A percentile compares a stretch with the other conserved stretches of the same genome.
Evolutionary conservation across 2,888 invertebrate genomes (phyloP).

Genomic region (Nemotelus nigrinus): DNA sequence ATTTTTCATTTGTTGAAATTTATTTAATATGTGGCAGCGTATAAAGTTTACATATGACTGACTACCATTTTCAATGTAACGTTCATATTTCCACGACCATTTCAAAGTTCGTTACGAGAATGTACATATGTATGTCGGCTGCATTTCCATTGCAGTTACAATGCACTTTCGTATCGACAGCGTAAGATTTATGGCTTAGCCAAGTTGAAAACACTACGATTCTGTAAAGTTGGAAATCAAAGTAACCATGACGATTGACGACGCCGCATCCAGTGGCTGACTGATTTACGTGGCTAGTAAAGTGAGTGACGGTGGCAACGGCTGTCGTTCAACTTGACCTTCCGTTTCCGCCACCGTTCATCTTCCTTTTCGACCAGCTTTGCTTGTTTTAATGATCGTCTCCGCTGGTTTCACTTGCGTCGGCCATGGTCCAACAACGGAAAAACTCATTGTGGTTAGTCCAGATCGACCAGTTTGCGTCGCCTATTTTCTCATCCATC

Average conservation of each 20-base stretch:
- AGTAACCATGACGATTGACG: conserved; percentile 3
- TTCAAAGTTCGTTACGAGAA: no score
- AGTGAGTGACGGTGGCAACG: conserved; percentile 21
- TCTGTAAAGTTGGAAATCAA: background rate
- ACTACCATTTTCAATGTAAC: no score
- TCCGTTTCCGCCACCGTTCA: conserved; percentile 8
- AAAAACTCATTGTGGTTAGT: background rate
- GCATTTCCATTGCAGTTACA: no score
- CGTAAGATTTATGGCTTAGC: no score
- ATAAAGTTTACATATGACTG: no score
- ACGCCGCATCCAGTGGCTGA: background rate
- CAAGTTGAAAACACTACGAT: no score
- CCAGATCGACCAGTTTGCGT: background rate
- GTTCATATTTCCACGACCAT: no score
- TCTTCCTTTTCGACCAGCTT: background rate
- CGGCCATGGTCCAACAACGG: background rate
- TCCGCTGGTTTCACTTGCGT: background rate
- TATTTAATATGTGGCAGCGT: no score
- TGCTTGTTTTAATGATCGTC: no score
- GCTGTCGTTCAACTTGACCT: conserved; percentile 37
- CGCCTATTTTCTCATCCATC: conserved; percentile 14
- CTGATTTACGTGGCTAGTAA: background rate
- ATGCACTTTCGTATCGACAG: no score
- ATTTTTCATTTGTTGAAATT: no score
- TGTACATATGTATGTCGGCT: no score